Conservation (phyloP, 2,888 invertebrate species). For the Lepidonotus clava region DNA sequence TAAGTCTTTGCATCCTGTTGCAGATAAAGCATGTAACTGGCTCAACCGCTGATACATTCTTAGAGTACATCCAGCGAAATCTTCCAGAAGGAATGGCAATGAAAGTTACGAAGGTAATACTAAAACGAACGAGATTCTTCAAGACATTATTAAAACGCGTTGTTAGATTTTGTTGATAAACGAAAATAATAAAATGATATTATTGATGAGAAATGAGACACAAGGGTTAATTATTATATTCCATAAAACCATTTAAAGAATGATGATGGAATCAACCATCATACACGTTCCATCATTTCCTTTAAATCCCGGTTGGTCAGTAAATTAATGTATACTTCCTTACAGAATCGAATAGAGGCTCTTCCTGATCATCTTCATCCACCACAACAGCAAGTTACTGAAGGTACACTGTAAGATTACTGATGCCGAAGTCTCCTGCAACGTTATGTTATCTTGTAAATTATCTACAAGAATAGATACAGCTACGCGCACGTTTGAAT, state of each 20-base stretch:
- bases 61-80: constrained; percentile 98
- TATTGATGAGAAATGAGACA: background rate
- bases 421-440: too few species aligned
- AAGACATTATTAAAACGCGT: background rate
- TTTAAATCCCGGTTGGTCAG: background rate
- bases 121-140: background rate
- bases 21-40: constrained; percentile 91
- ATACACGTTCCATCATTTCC: background rate
- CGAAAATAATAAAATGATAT: background rate
- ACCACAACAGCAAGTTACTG: constrained; percentile 7
- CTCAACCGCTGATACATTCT: constrained; percentile 95
- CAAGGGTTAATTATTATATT: background rate
- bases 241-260: background rate
- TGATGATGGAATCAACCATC: background rate
- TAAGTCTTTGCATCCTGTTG: constrained; percentile 41
- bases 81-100: constrained; percentile 98
- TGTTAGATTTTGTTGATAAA: background rate
- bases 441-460: too few species aligned
- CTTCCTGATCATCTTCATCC: constrained; percentile 54
- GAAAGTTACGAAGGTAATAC: constrained; percentile 82
- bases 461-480: too few species aligned
- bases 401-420: too few species aligned
- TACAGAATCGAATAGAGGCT: constrained; percentile 54
- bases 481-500: too few species aligned
- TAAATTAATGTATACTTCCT: background rate